Percentiles rank a stretch among this genome's conserved stretches.
phyloP scores from a whole-genome alignment of 2,797 vertebrate genomes.

The Phyllotis vaccarum region DNA sequence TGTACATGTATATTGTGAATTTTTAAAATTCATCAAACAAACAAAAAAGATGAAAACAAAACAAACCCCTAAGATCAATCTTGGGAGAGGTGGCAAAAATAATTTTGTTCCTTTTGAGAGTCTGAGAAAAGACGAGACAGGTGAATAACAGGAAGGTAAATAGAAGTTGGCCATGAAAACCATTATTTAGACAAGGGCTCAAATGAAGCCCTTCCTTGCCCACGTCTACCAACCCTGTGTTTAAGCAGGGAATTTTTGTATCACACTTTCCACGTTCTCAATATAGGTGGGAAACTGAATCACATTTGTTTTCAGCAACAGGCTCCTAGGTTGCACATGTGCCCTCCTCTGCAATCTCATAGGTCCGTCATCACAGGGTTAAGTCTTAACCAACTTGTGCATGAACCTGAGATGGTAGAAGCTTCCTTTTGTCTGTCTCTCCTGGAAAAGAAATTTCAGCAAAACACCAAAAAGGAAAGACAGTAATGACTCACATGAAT shows the following conservation, averaged over 20 bases:
- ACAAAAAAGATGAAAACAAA: not conserved
- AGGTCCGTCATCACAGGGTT: not conserved
- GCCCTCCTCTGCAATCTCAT: not conserved
- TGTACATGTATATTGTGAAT: not conserved
- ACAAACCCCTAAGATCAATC: not conserved
- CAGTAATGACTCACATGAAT: not conserved
- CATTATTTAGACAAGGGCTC: conserved; percentile 59
- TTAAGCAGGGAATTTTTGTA: conserved; percentile 73
- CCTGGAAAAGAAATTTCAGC: not conserved
- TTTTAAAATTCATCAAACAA: not conserved
- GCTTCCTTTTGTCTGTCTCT: not conserved
- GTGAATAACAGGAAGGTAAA: conserved; percentile 43
- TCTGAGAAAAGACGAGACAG: conserved; percentile 23
- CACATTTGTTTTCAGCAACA: conserved; percentile 46
- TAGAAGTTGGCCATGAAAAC: conserved; percentile 54
- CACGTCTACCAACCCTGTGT: conserved; percentile 52
- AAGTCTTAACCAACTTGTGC: not conserved
- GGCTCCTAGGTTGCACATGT: conserved; percentile 22
- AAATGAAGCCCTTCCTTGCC: conserved; percentile 66
- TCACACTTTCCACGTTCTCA: conserved; percentile 63
- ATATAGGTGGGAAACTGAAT: conserved; percentile 30
- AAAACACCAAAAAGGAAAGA: not conserved
- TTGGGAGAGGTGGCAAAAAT: conserved; percentile 9
- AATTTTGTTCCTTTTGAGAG: conserved; percentile 8
- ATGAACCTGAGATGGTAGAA: not conserved